Evolutionary conservation across 2,113 vertebrate genomes (phyloP).

Genomic region (Lasiurus cinereus): DNA sequence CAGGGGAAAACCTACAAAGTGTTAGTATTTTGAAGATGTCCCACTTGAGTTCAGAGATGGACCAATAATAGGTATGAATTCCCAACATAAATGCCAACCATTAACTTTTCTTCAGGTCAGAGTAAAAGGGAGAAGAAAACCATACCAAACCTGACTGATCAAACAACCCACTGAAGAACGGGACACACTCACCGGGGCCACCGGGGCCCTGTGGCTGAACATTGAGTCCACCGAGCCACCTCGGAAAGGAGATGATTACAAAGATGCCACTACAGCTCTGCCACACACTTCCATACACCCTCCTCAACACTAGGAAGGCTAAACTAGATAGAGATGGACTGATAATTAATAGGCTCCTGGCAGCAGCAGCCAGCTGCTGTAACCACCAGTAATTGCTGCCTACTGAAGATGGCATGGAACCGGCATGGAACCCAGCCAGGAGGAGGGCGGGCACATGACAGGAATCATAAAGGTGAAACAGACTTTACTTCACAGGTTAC

Average conservation of each 20-base stretch:
- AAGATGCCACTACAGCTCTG: slow-evolving; percentile 55
- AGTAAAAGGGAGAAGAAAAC: slow-evolving; percentile 59
- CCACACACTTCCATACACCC: slow-evolving; percentile 64
- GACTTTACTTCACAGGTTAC: slow-evolving; percentile 79
- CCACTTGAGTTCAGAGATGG: slow-evolving; percentile 41
- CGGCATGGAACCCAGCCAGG: slow-evolving; percentile 77
- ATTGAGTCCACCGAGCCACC: slow-evolving; percentile 55
- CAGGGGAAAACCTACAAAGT: not conserved
- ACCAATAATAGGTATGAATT: not conserved
- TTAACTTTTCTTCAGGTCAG: not conserved
- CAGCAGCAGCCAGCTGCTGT: slow-evolving; percentile 77
- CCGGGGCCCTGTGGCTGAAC: slow-evolving; percentile 67
- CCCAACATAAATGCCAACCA: slow-evolving; percentile 27
- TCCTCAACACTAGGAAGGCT: slow-evolving; percentile 76
- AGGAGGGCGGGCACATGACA: slow-evolving; percentile 78
- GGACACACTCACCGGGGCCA: slow-evolving; percentile 77
- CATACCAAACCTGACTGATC: not conserved
- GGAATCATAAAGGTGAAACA: slow-evolving; percentile 79
- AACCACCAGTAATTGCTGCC: slow-evolving; percentile 82
- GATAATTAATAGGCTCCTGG: slow-evolving; percentile 83
- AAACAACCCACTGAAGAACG: not conserved
- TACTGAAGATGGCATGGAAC: slow-evolving; percentile 80
- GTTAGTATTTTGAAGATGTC: not conserved
- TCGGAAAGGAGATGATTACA: slow-evolving; percentile 41
- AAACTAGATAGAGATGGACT: slow-evolving; percentile 80